Conservation (phyloP, 2,888 invertebrate species). For the Himalopsyche anomala region DNA sequence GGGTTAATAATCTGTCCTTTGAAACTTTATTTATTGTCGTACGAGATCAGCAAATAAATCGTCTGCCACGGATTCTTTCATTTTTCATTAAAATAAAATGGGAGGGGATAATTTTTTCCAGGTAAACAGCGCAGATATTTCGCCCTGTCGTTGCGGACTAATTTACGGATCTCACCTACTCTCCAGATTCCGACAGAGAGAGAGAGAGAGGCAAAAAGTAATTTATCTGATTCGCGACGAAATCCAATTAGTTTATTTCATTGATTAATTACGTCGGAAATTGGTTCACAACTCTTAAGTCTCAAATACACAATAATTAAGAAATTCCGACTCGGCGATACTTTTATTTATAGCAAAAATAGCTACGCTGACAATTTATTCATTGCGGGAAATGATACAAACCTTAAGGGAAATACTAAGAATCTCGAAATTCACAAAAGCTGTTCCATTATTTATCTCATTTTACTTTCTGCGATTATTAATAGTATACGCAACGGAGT, state of each 20-base stretch:
- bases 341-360: constrained; percentile 19
- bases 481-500: no score
- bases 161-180: not conserved
- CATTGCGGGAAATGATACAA: no score
- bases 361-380: not conserved
- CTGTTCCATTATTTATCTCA: no score
- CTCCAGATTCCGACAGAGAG: not conserved
- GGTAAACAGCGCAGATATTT: constrained; percentile 26
- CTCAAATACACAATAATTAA: constrained; percentile 22
- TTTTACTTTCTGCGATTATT: no score
- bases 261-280: constrained; percentile 35
- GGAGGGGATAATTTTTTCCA: constrained; percentile 8
- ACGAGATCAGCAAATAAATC: constrained; percentile 42
- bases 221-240: constrained; percentile 39
- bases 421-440: no score
- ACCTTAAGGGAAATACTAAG: no score
- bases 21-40: constrained; percentile 38
- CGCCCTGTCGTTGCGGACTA: constrained; percentile 25
- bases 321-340: constrained; percentile 10
- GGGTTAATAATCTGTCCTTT: constrained; percentile 43
- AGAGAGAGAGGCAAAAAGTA: not conserved
- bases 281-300: constrained; percentile 32
- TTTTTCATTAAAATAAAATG: constrained; percentile 29
- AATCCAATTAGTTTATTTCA: constrained; percentile 43
- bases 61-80: constrained; percentile 14